Base-by-base conservation (phyloP, 53 echinoderm and acorn worm species). In the Stichopus horrens region DNA sequence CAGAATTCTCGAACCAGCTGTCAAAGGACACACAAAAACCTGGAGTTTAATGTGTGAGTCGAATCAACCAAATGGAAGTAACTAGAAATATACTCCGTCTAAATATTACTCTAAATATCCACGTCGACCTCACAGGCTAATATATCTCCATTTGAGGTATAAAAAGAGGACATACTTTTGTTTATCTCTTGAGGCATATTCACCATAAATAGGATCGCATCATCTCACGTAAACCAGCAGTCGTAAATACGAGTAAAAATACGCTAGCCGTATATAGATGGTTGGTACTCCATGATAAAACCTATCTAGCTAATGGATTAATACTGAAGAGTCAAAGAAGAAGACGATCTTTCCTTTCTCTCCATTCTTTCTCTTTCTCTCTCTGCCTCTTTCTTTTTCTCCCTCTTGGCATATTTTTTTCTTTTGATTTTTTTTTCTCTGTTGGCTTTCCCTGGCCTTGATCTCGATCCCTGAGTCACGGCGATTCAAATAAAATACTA, bases 141-240 rank as follows among this genome's bases (percentile, higher is more conserved):
- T 71, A 71, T 71, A 71, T 71, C 71, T 71, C 71, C 14, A 71
- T 71, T 13, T 18, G 71, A n/a, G 71, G 71, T 71, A n/a, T n/a
- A 63, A 71, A 71, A 71, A 37, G 2, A 75, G 23, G 81, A 81
- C 81, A 81, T 81, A 56, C 81, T 81, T 81, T 54, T 22, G 5
- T 21, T 57, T 81, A 81, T 81, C 56, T 56, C 81, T 81, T 20
- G 57, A 57, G 81, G 81, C 81, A 81, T 56, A 56, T 81, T 56
- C 58, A 9, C 81, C 81, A 81, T 56, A 81, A 81, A 81, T 81
- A 81, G 81, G 71, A 71, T 71, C 71, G 71, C 19, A 71, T 37
- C 37, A 71, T 71, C 71, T 71, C 71, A 71, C 71, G 19, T 71
- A 37, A 37, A 71, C 71, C 71, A 71, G 6, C 71, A 71, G 71